Evolutionary conservation across 2,113 vertebrate genomes (phyloP).

Genomic region (Ciconia stormi): DNA sequence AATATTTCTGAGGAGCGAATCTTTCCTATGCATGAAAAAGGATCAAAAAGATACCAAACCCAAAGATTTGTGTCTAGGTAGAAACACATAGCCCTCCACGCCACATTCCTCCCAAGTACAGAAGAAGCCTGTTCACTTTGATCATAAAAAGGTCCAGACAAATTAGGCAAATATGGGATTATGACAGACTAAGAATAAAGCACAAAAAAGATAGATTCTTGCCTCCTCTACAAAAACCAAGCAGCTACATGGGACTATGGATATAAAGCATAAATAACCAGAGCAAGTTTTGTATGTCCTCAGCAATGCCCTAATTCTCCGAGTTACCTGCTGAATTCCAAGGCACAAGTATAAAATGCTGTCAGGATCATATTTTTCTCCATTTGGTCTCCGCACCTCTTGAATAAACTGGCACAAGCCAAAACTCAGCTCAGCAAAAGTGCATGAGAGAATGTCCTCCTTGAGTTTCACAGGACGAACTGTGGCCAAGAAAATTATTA

Average conservation of each 20-base stretch:
- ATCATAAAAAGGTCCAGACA: neutral
- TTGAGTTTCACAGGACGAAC: conserved; percentile 87
- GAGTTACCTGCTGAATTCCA: conserved; percentile 92
- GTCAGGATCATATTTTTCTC: conserved; percentile 89
- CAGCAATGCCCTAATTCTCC: neutral
- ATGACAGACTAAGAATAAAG: neutral
- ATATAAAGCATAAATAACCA: neutral
- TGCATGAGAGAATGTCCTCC: conserved; percentile 91
- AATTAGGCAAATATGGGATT: neutral
- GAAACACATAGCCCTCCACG: neutral
- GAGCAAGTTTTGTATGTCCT: neutral
- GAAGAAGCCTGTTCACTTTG: neutral
- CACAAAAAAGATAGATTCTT: neutral
- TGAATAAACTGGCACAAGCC: conserved; percentile 92
- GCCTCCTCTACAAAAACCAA: neutral
- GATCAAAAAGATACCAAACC: neutral
- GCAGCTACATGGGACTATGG: neutral
- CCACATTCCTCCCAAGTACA: neutral
- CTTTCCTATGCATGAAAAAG: neutral
- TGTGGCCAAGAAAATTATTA: conserved; percentile 28
- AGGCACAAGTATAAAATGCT: conserved; percentile 98
- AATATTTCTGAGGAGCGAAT: neutral
- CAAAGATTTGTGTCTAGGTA: neutral
- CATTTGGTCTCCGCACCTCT: conserved; percentile 90
- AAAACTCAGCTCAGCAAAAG: conserved; percentile 92